Conservation (phyloP, 2,888 invertebrate species). For the Cephalotes varians region DNA sequence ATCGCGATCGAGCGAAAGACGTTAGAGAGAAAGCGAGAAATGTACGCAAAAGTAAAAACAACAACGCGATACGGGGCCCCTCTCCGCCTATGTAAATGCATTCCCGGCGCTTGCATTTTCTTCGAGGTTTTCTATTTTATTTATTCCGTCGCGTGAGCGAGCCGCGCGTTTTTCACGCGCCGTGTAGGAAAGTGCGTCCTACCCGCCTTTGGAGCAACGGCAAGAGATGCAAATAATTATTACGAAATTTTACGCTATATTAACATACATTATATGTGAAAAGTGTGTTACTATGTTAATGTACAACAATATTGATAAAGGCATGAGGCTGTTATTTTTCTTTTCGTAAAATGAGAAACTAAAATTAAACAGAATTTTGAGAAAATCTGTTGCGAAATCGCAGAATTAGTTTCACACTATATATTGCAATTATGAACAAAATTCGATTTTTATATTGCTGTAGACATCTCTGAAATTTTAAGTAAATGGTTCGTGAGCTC, state of each 20-base stretch:
- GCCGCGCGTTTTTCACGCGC: constrained; percentile 41
- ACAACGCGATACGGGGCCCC: constrained; percentile 39
- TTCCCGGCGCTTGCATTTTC: constrained; percentile 59
- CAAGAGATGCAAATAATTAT: constrained; percentile 8
- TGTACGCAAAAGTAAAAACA: constrained; percentile 57
- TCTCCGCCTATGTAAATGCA: constrained; percentile 61
- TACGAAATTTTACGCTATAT: constrained; percentile 9
- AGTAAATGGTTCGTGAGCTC: background rate
- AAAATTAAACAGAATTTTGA: background rate
- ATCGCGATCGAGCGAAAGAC: constrained; percentile 26
- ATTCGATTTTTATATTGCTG: background rate
- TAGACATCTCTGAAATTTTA: background rate
- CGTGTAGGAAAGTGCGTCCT: constrained; percentile 61
- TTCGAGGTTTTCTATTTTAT: constrained; percentile 51
- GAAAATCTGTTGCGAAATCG: background rate
- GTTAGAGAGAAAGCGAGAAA: constrained; percentile 68
- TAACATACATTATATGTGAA: background rate
- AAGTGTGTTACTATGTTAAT: constrained; percentile 10
- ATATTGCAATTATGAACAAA: background rate
- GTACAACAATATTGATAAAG: background rate
- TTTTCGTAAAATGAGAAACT: background rate
- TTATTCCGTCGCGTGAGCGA: background rate
- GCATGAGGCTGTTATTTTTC: background rate
- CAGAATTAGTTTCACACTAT: background rate
- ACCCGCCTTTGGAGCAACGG: constrained; percentile 37